These are phyloP conservation scores for Drosophila phalerata DNA, from an alignment of 2,888 invertebrate species.

Conservation along the genomic window DNA sequence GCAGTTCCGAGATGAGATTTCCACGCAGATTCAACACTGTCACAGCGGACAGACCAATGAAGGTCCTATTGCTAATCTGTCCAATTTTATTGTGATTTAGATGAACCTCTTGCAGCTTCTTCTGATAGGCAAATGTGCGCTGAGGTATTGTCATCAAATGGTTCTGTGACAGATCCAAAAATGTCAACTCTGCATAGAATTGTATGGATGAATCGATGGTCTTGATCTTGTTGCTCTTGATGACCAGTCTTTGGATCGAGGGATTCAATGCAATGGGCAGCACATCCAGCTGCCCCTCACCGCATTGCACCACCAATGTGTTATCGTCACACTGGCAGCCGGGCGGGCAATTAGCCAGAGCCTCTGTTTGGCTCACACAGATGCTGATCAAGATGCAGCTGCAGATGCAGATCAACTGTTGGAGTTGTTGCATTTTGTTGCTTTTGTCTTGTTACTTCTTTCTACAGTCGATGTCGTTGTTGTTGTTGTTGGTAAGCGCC, in stretches of 20 bases:
- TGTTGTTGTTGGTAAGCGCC: conserved; percentile 21
- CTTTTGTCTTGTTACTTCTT: conserved; percentile 14
- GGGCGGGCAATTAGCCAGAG: conserved; percentile 91
- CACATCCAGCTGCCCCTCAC: conserved; percentile 94
- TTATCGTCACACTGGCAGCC: conserved; percentile 96
- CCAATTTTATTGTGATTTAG: conserved; percentile 94
- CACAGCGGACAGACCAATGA: conserved; percentile 91
- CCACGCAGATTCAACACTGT: conserved; percentile 93
- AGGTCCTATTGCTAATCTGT: conserved; percentile 92
- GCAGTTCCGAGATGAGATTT: conserved; percentile 93
- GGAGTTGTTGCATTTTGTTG: conserved; percentile 40
- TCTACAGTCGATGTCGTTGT: conserved; percentile 16
- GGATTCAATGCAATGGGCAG: conserved; percentile 97
- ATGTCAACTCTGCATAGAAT: conserved; percentile 94
- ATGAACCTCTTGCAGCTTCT: conserved; percentile 93
- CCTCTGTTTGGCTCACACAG: conserved; percentile 47
- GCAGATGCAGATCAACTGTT: conserved; percentile 55
- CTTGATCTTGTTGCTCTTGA: conserved; percentile 94
- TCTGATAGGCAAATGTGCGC: conserved; percentile 92
- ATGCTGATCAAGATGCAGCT: conserved; percentile 49
- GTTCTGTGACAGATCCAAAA: conserved; percentile 93
- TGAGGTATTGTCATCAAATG: conserved; percentile 93
- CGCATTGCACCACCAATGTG: conserved; percentile 93
- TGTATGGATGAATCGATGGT: conserved; percentile 95
- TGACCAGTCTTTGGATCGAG: conserved; percentile 93